Percentiles rank a stretch among this genome's conserved stretches.
These are phyloP conservation scores for Chloromyia formosa DNA, from an alignment of 2,888 invertebrate species.

Conservation along the genomic window DNA sequence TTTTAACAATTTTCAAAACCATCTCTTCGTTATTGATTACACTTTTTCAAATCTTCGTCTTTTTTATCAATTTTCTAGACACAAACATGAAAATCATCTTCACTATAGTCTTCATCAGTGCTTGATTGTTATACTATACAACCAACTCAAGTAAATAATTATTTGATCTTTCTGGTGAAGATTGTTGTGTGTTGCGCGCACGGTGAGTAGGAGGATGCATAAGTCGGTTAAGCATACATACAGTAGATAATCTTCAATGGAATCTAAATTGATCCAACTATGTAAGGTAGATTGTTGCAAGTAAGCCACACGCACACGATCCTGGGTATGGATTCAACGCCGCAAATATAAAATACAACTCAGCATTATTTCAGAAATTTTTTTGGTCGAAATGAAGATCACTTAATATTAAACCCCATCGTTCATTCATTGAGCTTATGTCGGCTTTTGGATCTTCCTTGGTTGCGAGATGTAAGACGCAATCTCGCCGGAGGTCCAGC, in stretches of 20 bases:
- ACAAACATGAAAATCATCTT: slow-evolving; percentile 9
- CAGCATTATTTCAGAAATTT: background rate
- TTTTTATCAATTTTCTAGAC: no score
- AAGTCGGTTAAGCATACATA: background rate
- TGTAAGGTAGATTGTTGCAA: background rate
- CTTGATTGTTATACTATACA: slow-evolving; percentile 9
- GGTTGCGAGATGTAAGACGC: slow-evolving; percentile 25
- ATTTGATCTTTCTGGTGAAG: slow-evolving; percentile 3
- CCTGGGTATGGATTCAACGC: background rate
- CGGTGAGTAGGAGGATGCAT: slow-evolving; percentile 31
- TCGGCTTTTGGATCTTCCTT: background rate
- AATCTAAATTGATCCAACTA: slow-evolving; percentile 33
- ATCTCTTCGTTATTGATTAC: no score
- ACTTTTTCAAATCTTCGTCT: no score
- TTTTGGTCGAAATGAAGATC: slow-evolving; percentile 8
- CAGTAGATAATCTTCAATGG: slow-evolving; percentile 31
- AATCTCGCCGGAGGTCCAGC: slow-evolving; percentile 48
- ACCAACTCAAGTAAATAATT: slow-evolving; percentile 20
- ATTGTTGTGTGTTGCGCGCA: background rate
- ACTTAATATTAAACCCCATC: slow-evolving; percentile 34
- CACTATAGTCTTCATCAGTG: slow-evolving; percentile 14
- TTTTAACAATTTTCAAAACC: no score
- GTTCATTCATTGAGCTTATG: background rate
- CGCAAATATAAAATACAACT: background rate
- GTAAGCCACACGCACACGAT: slow-evolving; percentile 39